phyloP scores from a whole-genome alignment of 2,797 vertebrate species.

The Percopsis omiscomaycus region DNA sequence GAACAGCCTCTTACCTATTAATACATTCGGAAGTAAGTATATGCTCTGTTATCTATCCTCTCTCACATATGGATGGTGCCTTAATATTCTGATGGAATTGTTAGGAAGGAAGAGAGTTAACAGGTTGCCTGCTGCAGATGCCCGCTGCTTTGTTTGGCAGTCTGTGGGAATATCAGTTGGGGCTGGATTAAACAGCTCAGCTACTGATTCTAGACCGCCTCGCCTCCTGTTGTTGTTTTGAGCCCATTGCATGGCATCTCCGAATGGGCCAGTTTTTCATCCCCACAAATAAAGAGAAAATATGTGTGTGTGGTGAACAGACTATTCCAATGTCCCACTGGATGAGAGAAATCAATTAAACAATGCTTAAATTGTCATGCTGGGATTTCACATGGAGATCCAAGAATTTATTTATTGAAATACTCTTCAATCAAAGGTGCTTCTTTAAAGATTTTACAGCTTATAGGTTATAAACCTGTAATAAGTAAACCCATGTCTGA shows the following conservation, averaged over 20 bases:
- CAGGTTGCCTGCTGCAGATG: conserved; percentile 30
- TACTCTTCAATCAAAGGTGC: conserved; percentile 19
- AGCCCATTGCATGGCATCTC: conserved; percentile 9
- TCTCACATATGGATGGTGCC: conserved; percentile 18
- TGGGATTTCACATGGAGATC: conserved; percentile 10
- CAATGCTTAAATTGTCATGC: conserved; percentile 20
- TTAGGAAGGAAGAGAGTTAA: conserved; percentile 27
- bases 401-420: conserved; percentile 23
- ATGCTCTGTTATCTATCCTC: conserved; percentile 11
- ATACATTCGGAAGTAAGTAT: conserved; percentile 22
- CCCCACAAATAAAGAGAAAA: conserved; percentile 14
- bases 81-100: conserved; percentile 30
- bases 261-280: conserved; percentile 29
- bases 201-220: conserved; percentile 22
- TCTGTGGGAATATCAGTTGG: conserved; percentile 17
- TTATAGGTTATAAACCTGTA: neutral
- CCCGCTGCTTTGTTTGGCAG: conserved; percentile 19
- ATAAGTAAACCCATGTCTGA: conserved; percentile 8
- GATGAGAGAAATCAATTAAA: conserved; percentile 27
- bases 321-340: conserved; percentile 9
- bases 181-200: conserved; percentile 31
- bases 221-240: conserved; percentile 14
- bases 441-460: conserved; percentile 5
- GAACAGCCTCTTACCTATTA: conserved; percentile 16
- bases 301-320: conserved; percentile 1